Evolutionary conservation across 2,113 vertebrate species (phyloP).

Genomic region (Ciconia maguari): DNA sequence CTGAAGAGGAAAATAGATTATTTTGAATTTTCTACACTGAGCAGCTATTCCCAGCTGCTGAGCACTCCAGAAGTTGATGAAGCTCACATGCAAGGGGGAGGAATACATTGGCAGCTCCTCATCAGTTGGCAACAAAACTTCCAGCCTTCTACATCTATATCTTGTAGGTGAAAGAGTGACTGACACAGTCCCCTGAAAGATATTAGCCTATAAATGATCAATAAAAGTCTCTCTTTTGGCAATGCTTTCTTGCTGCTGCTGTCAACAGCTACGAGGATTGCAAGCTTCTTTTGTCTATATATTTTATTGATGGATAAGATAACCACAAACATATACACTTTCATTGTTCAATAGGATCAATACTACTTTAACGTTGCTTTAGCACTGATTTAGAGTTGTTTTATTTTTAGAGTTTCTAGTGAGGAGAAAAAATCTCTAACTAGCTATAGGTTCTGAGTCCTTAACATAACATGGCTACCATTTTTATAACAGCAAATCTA

Average conservation of each 20-base stretch:
- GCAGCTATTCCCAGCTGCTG: not conserved
- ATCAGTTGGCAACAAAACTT: not conserved
- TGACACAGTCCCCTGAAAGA: not conserved
- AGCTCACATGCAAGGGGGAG: not conserved
- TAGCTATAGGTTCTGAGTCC: not conserved
- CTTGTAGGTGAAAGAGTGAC: not conserved
- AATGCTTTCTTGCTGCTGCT: not conserved
- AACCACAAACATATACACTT: not conserved
- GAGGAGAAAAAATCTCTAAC: not conserved
- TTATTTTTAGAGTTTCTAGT: not conserved
- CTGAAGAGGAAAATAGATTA: not conserved
- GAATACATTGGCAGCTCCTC: not conserved
- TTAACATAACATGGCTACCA: not conserved
- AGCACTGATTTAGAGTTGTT: not conserved
- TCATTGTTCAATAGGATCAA: not conserved
- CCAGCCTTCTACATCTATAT: not conserved
- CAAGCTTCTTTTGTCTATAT: not conserved
- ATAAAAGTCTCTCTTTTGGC: not conserved
- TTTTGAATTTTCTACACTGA: not conserved
- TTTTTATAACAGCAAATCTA: not conserved
- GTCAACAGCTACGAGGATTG: not conserved
- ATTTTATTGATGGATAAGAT: not conserved
- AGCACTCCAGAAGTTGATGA: not conserved
- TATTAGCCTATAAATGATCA: not conserved
- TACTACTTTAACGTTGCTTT: not conserved